Conservation (phyloP, 2,797 vertebrate species). For the Darevskia mixta region DNA sequence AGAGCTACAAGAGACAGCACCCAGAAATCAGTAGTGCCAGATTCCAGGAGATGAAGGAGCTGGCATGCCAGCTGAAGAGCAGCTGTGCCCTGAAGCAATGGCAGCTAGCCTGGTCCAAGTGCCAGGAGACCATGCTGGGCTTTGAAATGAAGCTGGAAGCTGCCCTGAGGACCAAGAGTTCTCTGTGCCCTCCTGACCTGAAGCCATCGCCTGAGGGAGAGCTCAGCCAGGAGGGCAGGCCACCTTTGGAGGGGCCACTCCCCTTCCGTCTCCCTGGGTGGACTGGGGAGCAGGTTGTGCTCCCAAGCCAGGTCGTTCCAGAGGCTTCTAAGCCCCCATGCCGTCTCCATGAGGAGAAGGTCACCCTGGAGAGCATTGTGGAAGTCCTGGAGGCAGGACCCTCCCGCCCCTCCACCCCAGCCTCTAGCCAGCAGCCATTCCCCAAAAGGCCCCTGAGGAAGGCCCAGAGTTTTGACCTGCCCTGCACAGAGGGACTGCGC, state of each 20-base stretch:
- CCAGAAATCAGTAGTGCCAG: constrained; percentile 82
- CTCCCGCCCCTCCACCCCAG: constrained; percentile 43
- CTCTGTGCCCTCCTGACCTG: constrained; percentile 30
- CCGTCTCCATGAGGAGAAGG: constrained; percentile 75
- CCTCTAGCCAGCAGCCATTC: constrained; percentile 54
- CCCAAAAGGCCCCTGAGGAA: constrained; percentile 84
- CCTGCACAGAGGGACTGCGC: constrained; percentile 75
- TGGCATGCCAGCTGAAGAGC: constrained; percentile 86
- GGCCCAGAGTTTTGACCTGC: constrained; percentile 89
- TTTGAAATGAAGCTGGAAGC: constrained; percentile 90
- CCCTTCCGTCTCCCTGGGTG: constrained; percentile 47
- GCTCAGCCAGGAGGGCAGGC: constrained; percentile 4
- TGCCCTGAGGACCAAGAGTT: constrained; percentile 75
- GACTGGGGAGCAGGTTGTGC: constrained; percentile 46
- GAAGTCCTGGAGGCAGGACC: constrained; percentile 54
- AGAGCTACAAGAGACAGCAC: constrained; percentile 85
- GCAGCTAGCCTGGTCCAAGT: constrained; percentile 90
- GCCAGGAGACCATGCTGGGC: constrained; percentile 89
- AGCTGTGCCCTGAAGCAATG: constrained; percentile 89
- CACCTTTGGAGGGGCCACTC: constrained; percentile 63
- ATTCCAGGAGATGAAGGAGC: constrained; percentile 91
- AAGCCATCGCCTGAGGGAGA: background rate
- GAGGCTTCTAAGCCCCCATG: constrained; percentile 51
- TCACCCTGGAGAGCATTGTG: constrained; percentile 54
- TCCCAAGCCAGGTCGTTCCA: constrained; percentile 12